phyloP scores from a whole-genome alignment of 2,888 invertebrate species.

The Nemapogon koenigi region DNA sequence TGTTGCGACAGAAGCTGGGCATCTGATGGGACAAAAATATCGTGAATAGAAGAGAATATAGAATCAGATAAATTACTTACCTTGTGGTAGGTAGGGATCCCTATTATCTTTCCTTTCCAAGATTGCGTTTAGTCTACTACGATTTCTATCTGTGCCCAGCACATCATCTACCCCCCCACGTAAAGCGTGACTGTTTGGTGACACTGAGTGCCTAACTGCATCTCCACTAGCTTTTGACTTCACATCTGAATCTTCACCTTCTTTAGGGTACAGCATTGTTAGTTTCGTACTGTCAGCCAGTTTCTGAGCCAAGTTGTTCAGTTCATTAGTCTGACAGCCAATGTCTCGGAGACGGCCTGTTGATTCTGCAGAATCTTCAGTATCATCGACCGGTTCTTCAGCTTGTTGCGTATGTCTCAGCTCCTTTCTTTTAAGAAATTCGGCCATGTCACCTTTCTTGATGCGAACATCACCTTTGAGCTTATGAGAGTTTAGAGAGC shows the following conservation, averaged over 20 bases:
- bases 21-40: too few species aligned
- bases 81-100: constrained; percentile 51
- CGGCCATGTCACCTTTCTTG: constrained; percentile 56
- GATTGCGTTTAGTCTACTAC: constrained; percentile 43
- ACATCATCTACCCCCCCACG: constrained; percentile 30
- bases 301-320: constrained; percentile 40
- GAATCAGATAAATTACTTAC: constrained; percentile 25
- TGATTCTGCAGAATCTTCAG: not conserved
- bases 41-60: too few species aligned
- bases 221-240: constrained; percentile 53
- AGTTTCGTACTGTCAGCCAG: constrained; percentile 40
- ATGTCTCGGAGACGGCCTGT: constrained; percentile 37
- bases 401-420: constrained; percentile 31
- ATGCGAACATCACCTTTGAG: constrained; percentile 36
- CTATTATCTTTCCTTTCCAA: constrained; percentile 44
- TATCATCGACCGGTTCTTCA: not conserved
- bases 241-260: constrained; percentile 33
- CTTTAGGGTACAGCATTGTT: constrained; percentile 53
- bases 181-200: constrained; percentile 15
- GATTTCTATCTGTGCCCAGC: constrained; percentile 35
- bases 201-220: constrained; percentile 22
- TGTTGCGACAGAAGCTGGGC: too few species aligned
- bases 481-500: constrained; percentile 33
- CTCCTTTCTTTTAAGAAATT: constrained; percentile 49
- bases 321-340: constrained; percentile 51